phyloP scores from a whole-genome alignment of 92 coral and sea anemone genomes.

The Epizoanthus fatuus region DNA sequence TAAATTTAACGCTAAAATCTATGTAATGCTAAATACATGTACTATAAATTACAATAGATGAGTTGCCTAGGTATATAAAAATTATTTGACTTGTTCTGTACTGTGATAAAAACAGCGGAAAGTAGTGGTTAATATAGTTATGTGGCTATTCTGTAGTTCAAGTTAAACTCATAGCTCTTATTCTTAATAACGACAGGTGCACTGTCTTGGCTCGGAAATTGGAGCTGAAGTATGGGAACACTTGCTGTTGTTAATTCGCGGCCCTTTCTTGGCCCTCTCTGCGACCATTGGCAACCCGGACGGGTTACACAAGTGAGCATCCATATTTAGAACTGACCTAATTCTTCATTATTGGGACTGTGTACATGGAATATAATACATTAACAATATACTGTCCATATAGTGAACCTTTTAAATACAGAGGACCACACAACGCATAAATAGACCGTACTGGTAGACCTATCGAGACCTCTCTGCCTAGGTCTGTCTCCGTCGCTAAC shows the following conservation, averaged over 20 bases:
- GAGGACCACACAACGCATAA: background rate
- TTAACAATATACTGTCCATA: background rate
- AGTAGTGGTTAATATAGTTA: no score
- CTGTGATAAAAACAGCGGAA: no score
- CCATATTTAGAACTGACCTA: background rate
- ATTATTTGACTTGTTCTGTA: no score
- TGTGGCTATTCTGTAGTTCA: no score
- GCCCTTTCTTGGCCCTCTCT: constrained; percentile 86
- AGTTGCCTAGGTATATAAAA: no score
- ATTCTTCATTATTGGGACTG: background rate
- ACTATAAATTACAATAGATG: no score
- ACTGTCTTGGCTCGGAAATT: constrained; percentile 81
- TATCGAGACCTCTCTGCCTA: background rate
- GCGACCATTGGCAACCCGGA: constrained; percentile 86
- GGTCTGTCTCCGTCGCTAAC: background rate
- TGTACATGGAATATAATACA: background rate
- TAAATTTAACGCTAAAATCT: no score
- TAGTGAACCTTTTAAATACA: background rate
- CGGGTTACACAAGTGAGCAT: constrained; percentile 42
- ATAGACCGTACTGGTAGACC: background rate
- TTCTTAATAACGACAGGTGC: constrained; percentile 52
- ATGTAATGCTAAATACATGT: no score
- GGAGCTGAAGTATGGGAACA: constrained; percentile 94
- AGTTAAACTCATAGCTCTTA: no score
- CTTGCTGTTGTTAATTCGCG: constrained; percentile 77